Conservation (phyloP, 2,797 vertebrate species). For the Aldrovandia affinis region DNA sequence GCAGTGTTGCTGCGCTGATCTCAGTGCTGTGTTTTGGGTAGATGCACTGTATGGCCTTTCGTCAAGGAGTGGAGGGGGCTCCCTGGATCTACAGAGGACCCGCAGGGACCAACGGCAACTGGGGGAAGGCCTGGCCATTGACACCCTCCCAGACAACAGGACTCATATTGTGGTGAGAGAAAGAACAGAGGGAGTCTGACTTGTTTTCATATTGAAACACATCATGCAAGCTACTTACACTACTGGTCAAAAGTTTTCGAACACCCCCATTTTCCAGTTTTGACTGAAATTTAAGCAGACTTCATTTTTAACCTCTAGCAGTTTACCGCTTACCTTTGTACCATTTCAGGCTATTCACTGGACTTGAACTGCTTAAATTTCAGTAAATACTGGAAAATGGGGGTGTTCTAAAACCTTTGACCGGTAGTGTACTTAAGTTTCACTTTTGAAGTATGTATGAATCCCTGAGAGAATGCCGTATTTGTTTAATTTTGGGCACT, state of each 20-base stretch:
- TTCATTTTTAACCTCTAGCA: too few species aligned
- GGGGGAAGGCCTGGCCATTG: slow-evolving; percentile 76
- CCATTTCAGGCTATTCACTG: too few species aligned
- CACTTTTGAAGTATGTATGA: neutral
- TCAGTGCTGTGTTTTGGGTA: slow-evolving; percentile 49
- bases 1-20: neutral
- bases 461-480: neutral
- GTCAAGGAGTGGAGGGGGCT: slow-evolving; percentile 46
- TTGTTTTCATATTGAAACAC: neutral
- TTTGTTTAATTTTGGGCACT: neutral
- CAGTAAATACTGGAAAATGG: too few species aligned
- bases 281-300: too few species aligned
- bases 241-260: too few species aligned
- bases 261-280: too few species aligned
- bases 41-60: slow-evolving; percentile 51
- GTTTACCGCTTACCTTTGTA: too few species aligned
- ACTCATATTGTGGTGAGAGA: slow-evolving; percentile 83
- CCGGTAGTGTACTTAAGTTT: neutral
- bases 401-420: too few species aligned
- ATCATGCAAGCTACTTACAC: too few species aligned
- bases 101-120: slow-evolving; percentile 61
- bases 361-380: too few species aligned
- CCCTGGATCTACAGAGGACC: slow-evolving; percentile 51
- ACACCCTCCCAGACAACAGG: slow-evolving; percentile 77
- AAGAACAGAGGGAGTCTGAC: neutral